Base-by-base conservation (phyloP, 2,113 vertebrate species). In the Osmerus eperlanus region DNA sequence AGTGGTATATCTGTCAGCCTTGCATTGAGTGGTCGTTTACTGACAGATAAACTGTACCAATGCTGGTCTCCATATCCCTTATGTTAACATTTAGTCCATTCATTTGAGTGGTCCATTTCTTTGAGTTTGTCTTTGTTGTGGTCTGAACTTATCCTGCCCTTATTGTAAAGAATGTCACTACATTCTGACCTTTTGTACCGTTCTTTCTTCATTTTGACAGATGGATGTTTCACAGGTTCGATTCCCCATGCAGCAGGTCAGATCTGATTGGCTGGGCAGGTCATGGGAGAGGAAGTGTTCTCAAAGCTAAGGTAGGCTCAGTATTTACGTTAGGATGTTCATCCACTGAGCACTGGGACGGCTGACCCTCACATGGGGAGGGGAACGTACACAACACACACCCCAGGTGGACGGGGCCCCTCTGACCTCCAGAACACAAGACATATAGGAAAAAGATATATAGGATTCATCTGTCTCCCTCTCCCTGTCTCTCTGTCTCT, bases 311-410 rank as follows among this genome's bases (percentile, higher is more conserved):
- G 72, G 29, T 52, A 29, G 70, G 59, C 52, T 75, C 55, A 59
- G 28, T 81, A 64, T 83, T 86, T 80, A 83, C 70, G 65, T 64
- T 55, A 72, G 73, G 74, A 83, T 52, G 67, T 77, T 32, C 23
- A 53, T 71, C 47, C 51, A 29, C 21, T 56, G 68, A 70, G 14
- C 62, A 16, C 11, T 3, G 41, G 68, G 56, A 52, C 0, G 3
- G 47, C 41, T 2, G 0, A 9, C 28, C 16, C 51, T 36, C 68
- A 65, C 36, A 7, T n/a, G 73, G 47, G 62, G 47, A 67, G 67
- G 68, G 74, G 41, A 68, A 64, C 51, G 19, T 52, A 55, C 18
- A 19, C 9, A 7, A 72, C 56, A 60, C 54, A 60, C 52, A 58
- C 70, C 66, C 67, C 79, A 82, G 75, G 73, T 84, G 78, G 67